Base-by-base conservation (phyloP, 2,797 vertebrate species). In the Sebastes baramenuke region DNA sequence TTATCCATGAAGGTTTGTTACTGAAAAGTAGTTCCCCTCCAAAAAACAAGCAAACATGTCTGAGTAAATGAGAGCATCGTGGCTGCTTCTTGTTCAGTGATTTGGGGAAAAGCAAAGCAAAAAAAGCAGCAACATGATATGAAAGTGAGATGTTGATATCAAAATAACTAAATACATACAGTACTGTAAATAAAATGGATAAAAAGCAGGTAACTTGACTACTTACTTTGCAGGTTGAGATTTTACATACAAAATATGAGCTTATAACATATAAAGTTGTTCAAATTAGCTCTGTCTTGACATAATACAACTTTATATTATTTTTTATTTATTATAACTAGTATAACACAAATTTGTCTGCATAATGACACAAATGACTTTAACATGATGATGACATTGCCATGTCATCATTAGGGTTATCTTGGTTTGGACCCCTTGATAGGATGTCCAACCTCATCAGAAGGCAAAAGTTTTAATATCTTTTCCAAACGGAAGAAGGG, bases 1-100 rank as follows among this genome's bases (percentile, higher is more conserved):
- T 68, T 34, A 84, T 54, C 62, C 79, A 60, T 76, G 65, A 78
- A 78, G 79, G 64, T 60, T 74, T 30, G 22, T 49, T 25, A n/a
- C 27, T n/a, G 13, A 36, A 54, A 49, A 34, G 42, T 18, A 10
- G 18, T 56, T 67, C 38, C 38, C 14, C 29, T 67, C 10, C 13
- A 55, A 20, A 66, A 56, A 56, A 72, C 29, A 52, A 73, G 20
- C 4, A 3, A 61, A 46, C 20, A 13, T 9, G 14, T 46, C 29
- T 49, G 46, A 49, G 46, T 20, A 52, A 64, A 64, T 9, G 2
- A 22, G 24, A 79, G 27, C 34, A 20, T 46, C 34, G 3, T 8
- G 9, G 67, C 67, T 30, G 60, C 61, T 46, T 56, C 1, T 42
- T 34, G 25, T n/a, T 72, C 36, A 4, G 8, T 59, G 59, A 65